Evolutionary conservation across 1,140 invertebrate genomes (phyloP), one percentile per base, ranked within the genome.

Genomic region (Danaus plexippus): DNA sequence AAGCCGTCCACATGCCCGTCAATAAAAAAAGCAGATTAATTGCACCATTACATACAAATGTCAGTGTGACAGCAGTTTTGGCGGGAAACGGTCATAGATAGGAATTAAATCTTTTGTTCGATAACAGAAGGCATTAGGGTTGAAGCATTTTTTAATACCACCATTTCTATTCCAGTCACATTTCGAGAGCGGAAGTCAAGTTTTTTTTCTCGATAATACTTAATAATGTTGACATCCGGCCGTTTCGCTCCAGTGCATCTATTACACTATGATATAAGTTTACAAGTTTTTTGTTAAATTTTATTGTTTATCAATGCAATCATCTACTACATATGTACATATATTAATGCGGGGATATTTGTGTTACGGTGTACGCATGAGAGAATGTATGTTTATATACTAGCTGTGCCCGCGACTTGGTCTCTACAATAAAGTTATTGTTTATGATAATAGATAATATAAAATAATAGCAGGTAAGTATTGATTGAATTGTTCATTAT

Each of bases 101-200:
- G 55, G 61, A 56, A 57, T 63, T 59, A 63, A 60, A 62, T 53
- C 53, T 54, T 57, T 57, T 58, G 49, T 61, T 61, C 49, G 54
- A 57, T 51, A 47, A 52, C 42, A 45, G 42, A 59, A 54, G 52
- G 52, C 49, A 61, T 56, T 56, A 61, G 49, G 50, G 52, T 12
- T 54, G 58, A 48, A 51, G 53, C 15, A 52, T 51, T 56, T 11
- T 45, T 12, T 66, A 66, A 66, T 66, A 49, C 61, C 12, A 41
- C 52, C n/a, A 67, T 67, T 67, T 57, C 61, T 67, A 67, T 67
- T 67, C 64, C 15, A 52, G 58, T 60, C 61, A 67, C 57, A 61
- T 52, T 53, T 62, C 15, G 48, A 42, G 52, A 52, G 50, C 64
- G 60, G 64, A 66, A 66, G 55, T 54, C 18, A 42, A 3, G 47